phyloP scores from a whole-genome alignment of 2,797 vertebrate species.

The Tangara arthus region DNA sequence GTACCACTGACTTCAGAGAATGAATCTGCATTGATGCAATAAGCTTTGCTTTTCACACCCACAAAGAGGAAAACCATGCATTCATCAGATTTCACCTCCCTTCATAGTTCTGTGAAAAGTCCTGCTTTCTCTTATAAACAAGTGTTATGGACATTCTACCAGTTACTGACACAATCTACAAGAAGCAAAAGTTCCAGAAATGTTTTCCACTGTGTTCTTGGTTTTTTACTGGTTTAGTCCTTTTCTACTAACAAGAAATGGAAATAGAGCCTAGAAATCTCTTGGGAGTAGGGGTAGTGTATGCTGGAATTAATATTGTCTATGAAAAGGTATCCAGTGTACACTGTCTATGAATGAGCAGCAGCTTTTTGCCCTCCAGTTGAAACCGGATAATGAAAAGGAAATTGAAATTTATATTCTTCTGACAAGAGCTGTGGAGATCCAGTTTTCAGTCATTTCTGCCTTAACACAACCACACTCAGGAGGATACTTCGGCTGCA shows the following conservation, averaged over 20 bases:
- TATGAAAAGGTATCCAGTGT: not conserved
- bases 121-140: not conserved
- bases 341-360: not conserved
- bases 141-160: not conserved
- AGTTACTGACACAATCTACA: not conserved
- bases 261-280: not conserved
- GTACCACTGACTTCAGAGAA: not conserved
- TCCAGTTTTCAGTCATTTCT: not conserved
- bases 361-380: not conserved
- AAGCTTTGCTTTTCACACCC: not conserved
- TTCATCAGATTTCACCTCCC: not conserved
- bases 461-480: not conserved
- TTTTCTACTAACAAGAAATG: not conserved
- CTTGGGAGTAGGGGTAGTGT: rapidly evolving
- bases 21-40: not conserved
- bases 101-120: not conserved
- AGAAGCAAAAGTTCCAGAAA: not conserved
- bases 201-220: rapidly evolving
- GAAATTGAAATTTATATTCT: not conserved
- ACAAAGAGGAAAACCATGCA: not conserved
- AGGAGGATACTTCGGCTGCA: not conserved
- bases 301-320: not conserved
- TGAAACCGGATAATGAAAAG: not conserved
- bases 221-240: not conserved
- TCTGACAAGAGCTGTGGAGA: not conserved